A percentile compares a stretch with the other conserved stretches of the same genome.
Conservation (phyloP, 2,797 vertebrate species). For the Chelonia mydas region DNA sequence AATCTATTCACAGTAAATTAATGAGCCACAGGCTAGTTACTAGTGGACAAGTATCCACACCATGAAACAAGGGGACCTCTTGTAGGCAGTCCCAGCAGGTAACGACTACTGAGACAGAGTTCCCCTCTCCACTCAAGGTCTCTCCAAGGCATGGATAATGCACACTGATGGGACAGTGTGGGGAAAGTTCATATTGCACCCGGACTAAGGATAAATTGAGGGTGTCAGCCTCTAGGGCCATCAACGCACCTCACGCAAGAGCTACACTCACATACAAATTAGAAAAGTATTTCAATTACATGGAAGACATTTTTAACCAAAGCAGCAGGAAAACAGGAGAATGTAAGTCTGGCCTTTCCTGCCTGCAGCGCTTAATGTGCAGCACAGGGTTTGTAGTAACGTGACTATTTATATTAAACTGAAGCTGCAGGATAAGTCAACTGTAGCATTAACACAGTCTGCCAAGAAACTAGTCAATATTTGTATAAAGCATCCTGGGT, state of each 20-base stretch:
- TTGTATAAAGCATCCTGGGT: slow-evolving; percentile 31
- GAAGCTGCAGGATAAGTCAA: not conserved
- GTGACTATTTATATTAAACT: not conserved
- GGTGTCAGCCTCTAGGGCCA: no score
- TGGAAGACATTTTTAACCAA: not conserved
- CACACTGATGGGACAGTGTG: not conserved
- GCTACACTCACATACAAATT: not conserved
- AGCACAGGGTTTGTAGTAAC: not conserved
- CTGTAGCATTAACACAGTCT: not conserved
- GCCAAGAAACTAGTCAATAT: slow-evolving; percentile 28
- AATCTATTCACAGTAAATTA: not conserved
- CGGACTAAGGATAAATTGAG: not conserved
- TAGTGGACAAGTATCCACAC: not conserved
- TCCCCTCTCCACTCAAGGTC: no score
- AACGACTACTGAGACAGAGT: not conserved
- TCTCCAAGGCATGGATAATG: no score
- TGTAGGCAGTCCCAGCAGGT: not conserved
- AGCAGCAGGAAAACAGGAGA: not conserved
- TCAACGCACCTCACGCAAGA: rapidly evolving
- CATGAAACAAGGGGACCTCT: not conserved
- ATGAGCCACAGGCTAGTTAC: not conserved
- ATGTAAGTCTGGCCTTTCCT: not conserved
- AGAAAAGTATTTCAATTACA: not conserved
- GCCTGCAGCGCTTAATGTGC: rapidly evolving
- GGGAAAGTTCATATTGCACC: not conserved